Conservation (phyloP, 2,888 invertebrate genomes). For the Ichneumon xanthorius region DNA sequence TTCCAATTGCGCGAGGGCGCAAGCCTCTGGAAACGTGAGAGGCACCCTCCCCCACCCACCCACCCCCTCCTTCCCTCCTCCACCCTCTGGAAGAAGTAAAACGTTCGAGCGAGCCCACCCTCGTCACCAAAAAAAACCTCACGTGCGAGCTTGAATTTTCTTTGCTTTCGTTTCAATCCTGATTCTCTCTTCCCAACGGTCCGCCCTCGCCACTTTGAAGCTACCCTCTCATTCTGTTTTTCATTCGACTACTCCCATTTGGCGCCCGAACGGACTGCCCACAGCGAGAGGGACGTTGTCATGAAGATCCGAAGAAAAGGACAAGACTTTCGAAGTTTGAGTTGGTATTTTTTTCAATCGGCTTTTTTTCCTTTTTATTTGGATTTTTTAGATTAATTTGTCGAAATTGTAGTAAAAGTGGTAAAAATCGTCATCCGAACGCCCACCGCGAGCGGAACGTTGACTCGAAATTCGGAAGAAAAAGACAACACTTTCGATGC, state of each 20-base stretch:
- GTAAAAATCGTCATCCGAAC: no score
- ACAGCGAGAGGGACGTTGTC: background rate
- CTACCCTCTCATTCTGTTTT: constrained; percentile 34
- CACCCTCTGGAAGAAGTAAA: background rate
- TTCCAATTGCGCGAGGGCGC: constrained; percentile 72
- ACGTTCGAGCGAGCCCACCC: constrained; percentile 7
- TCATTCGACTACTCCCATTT: background rate
- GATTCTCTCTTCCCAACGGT: background rate
- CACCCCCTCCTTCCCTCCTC: background rate
- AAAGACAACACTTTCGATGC: background rate
- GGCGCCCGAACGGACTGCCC: background rate
- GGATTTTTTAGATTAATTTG: background rate
- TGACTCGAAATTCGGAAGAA: background rate
- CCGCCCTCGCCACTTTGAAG: constrained; percentile 6
- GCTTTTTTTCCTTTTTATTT: background rate
- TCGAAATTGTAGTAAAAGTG: no score
- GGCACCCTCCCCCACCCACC: constrained; percentile 10
- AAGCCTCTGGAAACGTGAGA: constrained; percentile 11
- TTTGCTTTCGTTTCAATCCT: constrained; percentile 45
- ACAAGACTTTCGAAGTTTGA: background rate
- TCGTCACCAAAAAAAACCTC: background rate
- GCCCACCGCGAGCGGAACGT: background rate
- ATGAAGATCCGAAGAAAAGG: background rate
- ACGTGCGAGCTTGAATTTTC: constrained; percentile 66
- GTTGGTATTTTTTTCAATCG: background rate